Conservation (phyloP, 2,113 vertebrate genomes). For the Misgurnus mizolepis region DNA sequence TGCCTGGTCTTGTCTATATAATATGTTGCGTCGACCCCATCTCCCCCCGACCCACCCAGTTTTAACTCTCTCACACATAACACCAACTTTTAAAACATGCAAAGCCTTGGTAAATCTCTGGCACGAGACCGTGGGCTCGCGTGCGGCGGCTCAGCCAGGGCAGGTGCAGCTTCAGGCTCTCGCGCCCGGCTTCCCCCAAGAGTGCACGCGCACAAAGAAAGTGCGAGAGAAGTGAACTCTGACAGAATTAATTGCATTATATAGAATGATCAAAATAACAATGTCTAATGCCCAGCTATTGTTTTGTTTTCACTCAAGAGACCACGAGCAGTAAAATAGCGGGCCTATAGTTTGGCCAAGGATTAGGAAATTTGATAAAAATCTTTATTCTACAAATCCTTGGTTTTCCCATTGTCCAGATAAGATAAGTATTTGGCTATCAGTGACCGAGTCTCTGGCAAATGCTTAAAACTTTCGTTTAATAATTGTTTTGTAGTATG, state of each 20-base stretch:
- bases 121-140: constrained; percentile 73
- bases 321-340: constrained; percentile 10
- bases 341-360: constrained; percentile 11
- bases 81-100: constrained; percentile 77
- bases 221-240: constrained; percentile 59
- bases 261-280: constrained; percentile 56
- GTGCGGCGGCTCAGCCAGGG: constrained; percentile 65
- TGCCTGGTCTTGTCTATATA: constrained; percentile 52
- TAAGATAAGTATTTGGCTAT: constrained; percentile 35
- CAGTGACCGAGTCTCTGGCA: constrained; percentile 16
- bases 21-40: constrained; percentile 49
- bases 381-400: constrained; percentile 44
- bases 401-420: constrained; percentile 24
- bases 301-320: constrained; percentile 35
- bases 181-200: constrained; percentile 66
- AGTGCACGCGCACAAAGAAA: constrained; percentile 62
- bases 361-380: constrained; percentile 43
- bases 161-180: constrained; percentile 74
- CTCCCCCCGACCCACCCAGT: constrained; percentile 24
- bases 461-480: constrained; percentile 38
- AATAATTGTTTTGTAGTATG: constrained; percentile 3
- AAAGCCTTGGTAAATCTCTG: constrained; percentile 76
- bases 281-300: constrained; percentile 26
- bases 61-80: constrained; percentile 60
- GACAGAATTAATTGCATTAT: constrained; percentile 67